These are phyloP conservation scores for Machimus atricapillus DNA, from an alignment of 2,888 invertebrate species.

Conservation along the genomic window DNA sequence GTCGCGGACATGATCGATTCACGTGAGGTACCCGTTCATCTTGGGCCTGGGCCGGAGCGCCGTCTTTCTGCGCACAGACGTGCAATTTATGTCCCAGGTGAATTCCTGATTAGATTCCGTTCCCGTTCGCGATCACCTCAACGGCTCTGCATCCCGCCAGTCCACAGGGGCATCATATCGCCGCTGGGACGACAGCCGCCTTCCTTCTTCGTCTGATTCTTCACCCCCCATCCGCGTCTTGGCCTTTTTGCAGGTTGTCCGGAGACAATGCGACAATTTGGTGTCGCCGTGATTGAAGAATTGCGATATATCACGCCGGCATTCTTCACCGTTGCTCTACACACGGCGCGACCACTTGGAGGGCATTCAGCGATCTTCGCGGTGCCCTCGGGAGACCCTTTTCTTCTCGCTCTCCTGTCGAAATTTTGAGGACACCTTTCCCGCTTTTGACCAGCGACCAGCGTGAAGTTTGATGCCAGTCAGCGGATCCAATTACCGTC, in stretches of 20 bases:
- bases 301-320: slow-evolving; percentile 25
- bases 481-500: slow-evolving; percentile 19
- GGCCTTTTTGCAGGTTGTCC: neutral
- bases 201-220: neutral
- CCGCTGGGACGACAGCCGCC: neutral
- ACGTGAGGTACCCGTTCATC: slow-evolving; percentile 31
- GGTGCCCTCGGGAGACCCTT: neutral
- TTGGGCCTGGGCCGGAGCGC: neutral
- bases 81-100: slow-evolving; percentile 37
- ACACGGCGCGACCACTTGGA: neutral
- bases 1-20: slow-evolving; percentile 27
- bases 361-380: neutral
- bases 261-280: slow-evolving; percentile 37
- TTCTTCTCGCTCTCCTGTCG: neutral
- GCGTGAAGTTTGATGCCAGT: neutral
- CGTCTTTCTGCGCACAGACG: slow-evolving; percentile 10
- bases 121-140: slow-evolving; percentile 2
- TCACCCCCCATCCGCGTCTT: neutral
- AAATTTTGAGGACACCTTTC: neutral
- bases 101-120: slow-evolving; percentile 39
- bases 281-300: slow-evolving; percentile 40
- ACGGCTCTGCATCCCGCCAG: neutral
- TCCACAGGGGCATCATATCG: neutral
- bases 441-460: neutral
- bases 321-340: slow-evolving; percentile 21